Evolutionary conservation across 2,113 vertebrate genomes (phyloP).

Genomic region (Raja brachyura): DNA sequence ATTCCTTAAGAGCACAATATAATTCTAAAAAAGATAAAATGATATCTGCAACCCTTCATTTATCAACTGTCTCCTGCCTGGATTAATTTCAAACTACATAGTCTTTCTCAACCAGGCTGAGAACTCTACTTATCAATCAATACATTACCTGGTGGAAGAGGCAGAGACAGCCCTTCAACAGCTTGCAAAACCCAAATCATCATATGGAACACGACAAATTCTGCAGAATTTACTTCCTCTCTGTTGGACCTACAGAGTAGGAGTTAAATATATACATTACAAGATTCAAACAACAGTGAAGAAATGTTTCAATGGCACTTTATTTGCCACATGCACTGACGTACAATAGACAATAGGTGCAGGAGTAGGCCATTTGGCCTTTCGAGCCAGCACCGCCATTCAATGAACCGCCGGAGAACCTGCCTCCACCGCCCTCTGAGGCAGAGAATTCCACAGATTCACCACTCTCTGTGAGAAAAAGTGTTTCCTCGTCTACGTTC

Average conservation of each 20-base stretch:
- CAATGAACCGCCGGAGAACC: no score
- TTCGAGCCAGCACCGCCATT: no score
- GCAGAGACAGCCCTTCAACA: conserved; percentile 68
- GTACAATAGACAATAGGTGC: no score
- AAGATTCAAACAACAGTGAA: not conserved
- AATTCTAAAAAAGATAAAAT: not conserved
- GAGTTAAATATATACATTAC: no score
- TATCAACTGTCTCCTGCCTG: not conserved
- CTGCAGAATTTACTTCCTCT: conserved; percentile 59
- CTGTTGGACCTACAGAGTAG: conserved; percentile 50
- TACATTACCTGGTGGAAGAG: conserved; percentile 81
- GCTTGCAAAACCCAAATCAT: conserved; percentile 86
- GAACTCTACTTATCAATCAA: not conserved
- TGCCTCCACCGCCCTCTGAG: no score
- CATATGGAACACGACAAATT: conserved; percentile 72
- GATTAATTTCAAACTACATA: not conserved
- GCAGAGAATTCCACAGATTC: no score
- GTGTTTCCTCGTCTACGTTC: no score
- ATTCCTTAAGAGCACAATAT: not conserved
- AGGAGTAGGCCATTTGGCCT: no score
- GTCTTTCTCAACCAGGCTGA: not conserved
- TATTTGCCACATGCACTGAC: no score
- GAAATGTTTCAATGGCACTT: no score
- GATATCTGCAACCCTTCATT: not conserved
- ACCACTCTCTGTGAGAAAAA: no score